A percentile compares a stretch with the other conserved stretches of the same genome.
Conservation (phyloP, 2,797 vertebrate genomes). For the Carcharodon carcharias region DNA sequence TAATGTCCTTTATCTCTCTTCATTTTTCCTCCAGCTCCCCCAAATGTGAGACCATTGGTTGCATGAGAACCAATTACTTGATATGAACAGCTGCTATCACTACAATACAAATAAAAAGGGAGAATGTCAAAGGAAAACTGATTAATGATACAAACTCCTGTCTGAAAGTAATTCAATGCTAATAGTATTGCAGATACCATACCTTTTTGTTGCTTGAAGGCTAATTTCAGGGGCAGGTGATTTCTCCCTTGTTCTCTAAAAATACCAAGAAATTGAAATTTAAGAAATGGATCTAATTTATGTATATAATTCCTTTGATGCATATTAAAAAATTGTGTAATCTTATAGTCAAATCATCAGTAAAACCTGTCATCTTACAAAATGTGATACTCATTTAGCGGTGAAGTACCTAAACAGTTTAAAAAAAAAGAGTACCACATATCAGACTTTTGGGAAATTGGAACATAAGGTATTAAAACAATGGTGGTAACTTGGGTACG, state of each 20-base stretch:
- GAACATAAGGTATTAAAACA: too few relatives aligned
- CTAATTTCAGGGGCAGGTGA: constrained; percentile 45
- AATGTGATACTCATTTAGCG: not conserved
- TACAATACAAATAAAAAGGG: constrained; percentile 44
- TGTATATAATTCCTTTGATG: not conserved
- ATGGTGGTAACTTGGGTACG: too few relatives aligned
- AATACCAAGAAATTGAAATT: constrained; percentile 42
- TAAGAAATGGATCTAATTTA: not conserved
- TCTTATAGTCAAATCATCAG: not conserved
- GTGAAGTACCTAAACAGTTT: not conserved
- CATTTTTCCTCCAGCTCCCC: constrained; percentile 77
- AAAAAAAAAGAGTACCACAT: not conserved
- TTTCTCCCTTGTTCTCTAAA: constrained; percentile 52
- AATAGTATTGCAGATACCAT: constrained; percentile 39
- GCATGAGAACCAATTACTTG: constrained; percentile 71
- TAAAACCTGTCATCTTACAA: not conserved
- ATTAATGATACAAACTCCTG: not conserved
- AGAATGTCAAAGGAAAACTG: not conserved
- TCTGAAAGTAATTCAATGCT: not conserved
- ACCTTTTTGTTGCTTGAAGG: constrained; percentile 56
- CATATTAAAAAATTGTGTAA: not conserved
- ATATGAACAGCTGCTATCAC: constrained; percentile 58
- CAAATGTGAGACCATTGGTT: constrained; percentile 64
- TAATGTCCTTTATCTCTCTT: constrained; percentile 71
- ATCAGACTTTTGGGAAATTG: too few relatives aligned